Conservation (phyloP, 2,797 vertebrate genomes). For the Sebastes dallii region DNA sequence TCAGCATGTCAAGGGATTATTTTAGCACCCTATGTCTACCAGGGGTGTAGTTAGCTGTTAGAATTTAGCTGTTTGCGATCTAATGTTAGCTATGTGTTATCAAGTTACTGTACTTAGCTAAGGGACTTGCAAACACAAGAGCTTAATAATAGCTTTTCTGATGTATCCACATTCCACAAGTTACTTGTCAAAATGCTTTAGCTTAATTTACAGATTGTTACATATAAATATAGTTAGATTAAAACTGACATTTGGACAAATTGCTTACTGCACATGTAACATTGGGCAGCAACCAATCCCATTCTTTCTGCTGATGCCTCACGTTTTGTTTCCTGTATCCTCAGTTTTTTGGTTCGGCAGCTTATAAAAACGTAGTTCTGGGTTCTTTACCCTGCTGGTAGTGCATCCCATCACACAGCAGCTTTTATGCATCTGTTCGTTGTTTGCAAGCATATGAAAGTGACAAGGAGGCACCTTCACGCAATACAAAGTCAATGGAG, state of each 20-base stretch:
- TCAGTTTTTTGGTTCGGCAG: neutral
- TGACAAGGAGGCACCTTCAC: neutral
- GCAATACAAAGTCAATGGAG: neutral
- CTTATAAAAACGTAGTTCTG: too few species aligned
- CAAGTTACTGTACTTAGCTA: neutral
- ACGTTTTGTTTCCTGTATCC: fast-evolving
- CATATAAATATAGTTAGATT: fast-evolving
- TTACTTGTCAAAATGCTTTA: neutral
- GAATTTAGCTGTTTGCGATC: neutral
- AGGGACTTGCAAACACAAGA: neutral
- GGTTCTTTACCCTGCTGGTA: too few species aligned
- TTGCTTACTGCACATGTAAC: neutral
- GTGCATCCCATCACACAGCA: too few species aligned
- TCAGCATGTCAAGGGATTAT: neutral
- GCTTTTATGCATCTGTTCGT: neutral
- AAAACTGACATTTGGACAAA: neutral
- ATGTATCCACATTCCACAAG: neutral
- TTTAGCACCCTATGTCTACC: neutral
- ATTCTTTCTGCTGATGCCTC: neutral
- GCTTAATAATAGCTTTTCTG: neutral
- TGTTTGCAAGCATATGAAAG: neutral
- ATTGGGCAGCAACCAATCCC: neutral
- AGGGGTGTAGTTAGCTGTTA: neutral
- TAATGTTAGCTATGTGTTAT: too few species aligned
- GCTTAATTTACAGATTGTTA: fast-evolving